Conservation (phyloP, 1,140 invertebrate species). For the Drosophila novamexicana region DNA sequence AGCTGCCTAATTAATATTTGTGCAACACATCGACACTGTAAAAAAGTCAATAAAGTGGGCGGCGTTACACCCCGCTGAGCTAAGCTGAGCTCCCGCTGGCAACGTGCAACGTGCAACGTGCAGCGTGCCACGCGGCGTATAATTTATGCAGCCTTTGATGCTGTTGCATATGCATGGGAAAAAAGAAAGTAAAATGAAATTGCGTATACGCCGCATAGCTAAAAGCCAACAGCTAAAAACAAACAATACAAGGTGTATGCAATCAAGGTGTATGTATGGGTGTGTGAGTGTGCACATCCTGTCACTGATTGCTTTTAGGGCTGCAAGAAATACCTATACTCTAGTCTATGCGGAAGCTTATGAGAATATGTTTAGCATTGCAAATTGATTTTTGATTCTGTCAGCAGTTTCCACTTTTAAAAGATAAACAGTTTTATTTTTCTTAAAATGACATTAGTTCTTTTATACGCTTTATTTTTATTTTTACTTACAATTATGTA, state of each 20-base stretch:
- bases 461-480: too few species aligned
- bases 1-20: conserved; percentile 71
- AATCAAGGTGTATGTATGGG: not conserved
- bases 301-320: conserved; percentile 16
- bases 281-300: not conserved
- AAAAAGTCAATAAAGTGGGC: conserved; percentile 50
- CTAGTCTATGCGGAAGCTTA: not conserved
- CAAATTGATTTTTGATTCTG: too few species aligned
- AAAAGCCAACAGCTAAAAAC: conserved; percentile 47
- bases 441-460: too few species aligned
- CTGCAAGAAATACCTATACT: not conserved
- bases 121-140: conserved; percentile 58
- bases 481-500: too few species aligned
- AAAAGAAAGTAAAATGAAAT: conserved; percentile 20
- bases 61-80: conserved; percentile 26
- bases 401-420: too few species aligned
- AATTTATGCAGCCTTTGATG: conserved; percentile 71
- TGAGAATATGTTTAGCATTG: not conserved
- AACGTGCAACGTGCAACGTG: conserved; percentile 32
- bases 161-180: conserved; percentile 76
- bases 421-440: too few species aligned
- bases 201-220: conserved; percentile 46
- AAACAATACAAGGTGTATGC: conserved; percentile 38
- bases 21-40: conserved; percentile 7
- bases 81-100: conserved; percentile 19